Conservation (phyloP, 2,113 vertebrate species). For the Apodemus speciosus region DNA sequence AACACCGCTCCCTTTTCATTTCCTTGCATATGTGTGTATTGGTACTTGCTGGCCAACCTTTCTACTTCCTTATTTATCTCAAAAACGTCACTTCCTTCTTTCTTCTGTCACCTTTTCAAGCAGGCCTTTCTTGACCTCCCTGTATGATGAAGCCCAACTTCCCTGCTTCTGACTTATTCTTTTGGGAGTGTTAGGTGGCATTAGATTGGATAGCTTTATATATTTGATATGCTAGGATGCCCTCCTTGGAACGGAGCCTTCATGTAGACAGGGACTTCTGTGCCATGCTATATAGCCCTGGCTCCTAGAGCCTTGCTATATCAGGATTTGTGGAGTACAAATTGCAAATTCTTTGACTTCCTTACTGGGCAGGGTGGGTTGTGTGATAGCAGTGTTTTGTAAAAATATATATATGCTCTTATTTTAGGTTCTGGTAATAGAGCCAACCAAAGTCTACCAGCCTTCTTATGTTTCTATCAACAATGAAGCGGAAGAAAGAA, state of each 20-base stretch:
- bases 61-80: conserved; percentile 27
- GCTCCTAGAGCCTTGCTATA: not conserved
- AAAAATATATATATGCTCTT: not conserved
- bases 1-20: conserved; percentile 19
- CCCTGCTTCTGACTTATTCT: not conserved
- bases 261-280: not conserved
- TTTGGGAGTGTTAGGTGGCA: not conserved
- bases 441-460: conserved; percentile 94
- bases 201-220: not conserved
- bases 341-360: not conserved
- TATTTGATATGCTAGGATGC: not conserved
- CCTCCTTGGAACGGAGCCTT: not conserved
- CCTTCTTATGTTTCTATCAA: conserved; percentile 96
- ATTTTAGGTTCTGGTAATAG: conserved; percentile 94
- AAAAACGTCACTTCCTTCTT: not conserved
- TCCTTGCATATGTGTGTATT: not conserved
- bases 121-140: not conserved
- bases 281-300: not conserved
- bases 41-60: not conserved
- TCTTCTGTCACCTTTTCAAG: not conserved
- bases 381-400: not conserved
- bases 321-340: not conserved
- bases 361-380: not conserved
- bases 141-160: not conserved
- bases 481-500: conserved; percentile 94